Conservation (phyloP, 2,888 invertebrate species). For the Harpalus rubripes region DNA sequence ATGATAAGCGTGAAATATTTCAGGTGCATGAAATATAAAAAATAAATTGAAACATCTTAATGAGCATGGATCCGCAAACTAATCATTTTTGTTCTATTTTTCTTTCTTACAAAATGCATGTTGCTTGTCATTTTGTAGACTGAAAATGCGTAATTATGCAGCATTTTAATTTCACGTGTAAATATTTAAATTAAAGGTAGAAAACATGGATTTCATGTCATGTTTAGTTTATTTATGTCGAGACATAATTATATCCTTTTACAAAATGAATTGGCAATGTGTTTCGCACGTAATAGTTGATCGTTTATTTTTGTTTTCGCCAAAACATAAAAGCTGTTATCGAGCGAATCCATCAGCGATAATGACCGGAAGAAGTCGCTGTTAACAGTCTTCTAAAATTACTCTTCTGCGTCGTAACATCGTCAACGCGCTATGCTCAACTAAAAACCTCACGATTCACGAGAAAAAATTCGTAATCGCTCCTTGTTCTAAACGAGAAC, state of each 20-base stretch:
- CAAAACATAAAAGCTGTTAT: slow-evolving; percentile 49
- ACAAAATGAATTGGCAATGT: slow-evolving; percentile 34
- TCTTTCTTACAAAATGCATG: no score
- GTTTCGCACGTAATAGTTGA: slow-evolving; percentile 25
- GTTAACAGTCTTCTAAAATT: slow-evolving; percentile 44
- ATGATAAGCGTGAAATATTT: no score
- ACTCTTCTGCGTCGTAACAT: slow-evolving; percentile 35
- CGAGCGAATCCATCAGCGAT: slow-evolving; percentile 41
- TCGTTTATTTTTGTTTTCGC: slow-evolving; percentile 39
- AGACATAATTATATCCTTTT: neutral
- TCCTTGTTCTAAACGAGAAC: neutral
- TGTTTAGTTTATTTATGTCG: neutral
- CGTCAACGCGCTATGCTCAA: slow-evolving; percentile 20
- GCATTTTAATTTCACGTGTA: neutral
- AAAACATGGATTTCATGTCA: no score
- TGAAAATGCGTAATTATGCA: no score
- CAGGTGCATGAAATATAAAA: no score
- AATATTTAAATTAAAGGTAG: neutral
- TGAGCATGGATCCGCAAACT: no score
- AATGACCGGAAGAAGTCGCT: slow-evolving; percentile 41
- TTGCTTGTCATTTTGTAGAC: no score
- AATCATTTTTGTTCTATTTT: no score
- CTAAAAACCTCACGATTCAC: slow-evolving; percentile 5
- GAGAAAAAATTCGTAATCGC: slow-evolving; percentile 33
- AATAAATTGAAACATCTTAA: no score